Evolutionary conservation across 2,888 invertebrate genomes (phyloP).

Genomic region (Brassicogethes aeneus): DNA sequence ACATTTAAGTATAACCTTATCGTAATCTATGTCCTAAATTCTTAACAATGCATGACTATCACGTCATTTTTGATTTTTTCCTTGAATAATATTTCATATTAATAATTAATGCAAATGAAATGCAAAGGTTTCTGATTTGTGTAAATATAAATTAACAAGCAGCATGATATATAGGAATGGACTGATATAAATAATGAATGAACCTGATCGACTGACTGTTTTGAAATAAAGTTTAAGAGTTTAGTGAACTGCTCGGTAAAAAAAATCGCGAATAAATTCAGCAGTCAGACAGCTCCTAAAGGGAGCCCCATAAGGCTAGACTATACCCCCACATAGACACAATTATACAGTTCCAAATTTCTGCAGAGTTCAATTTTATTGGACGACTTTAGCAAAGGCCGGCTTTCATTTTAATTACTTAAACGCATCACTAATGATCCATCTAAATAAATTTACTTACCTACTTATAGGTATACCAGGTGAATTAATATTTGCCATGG

Average conservation of each 20-base stretch:
- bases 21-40: constrained; percentile 1
- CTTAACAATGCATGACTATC: background rate
- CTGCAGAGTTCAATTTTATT: background rate
- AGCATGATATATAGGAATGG: constrained; percentile 15
- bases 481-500: background rate
- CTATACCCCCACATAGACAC: constrained; percentile 23
- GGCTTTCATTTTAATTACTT: background rate
- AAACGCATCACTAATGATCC: too few relatives aligned
- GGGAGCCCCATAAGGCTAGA: constrained; percentile 30
- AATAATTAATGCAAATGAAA: constrained; percentile 2
- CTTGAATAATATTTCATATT: background rate
- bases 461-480: too few relatives aligned
- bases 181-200: constrained; percentile 19
- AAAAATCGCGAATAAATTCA: constrained; percentile 36
- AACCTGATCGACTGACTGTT: constrained; percentile 2
- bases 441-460: too few relatives aligned
- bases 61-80: background rate
- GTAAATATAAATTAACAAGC: constrained; percentile 6
- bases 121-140: background rate
- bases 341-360: background rate
- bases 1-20: background rate
- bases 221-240: constrained; percentile 11
- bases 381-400: background rate
- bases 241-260: constrained; percentile 28
- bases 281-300: constrained; percentile 30